A percentile compares a stretch with the other conserved stretches of the same genome.
These are phyloP conservation scores for Heterocephalus glaber DNA, from an alignment of 2,113 vertebrate genomes.

Conservation along the genomic window DNA sequence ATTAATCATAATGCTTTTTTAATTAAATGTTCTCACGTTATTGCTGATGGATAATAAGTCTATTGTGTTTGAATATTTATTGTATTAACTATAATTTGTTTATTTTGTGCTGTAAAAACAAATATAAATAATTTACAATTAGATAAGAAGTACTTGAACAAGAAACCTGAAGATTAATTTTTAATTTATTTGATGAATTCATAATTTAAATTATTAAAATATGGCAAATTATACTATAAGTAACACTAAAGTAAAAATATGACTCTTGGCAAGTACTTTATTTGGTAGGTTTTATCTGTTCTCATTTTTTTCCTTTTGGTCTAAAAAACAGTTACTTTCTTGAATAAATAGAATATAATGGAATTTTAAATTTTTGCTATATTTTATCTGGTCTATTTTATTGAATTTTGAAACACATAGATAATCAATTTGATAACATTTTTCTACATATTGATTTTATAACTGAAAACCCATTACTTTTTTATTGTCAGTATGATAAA, in stretches of 20 bases:
- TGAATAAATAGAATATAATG: background rate
- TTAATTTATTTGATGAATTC: background rate
- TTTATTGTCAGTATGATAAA: background rate
- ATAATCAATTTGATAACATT: background rate
- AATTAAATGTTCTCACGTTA: background rate
- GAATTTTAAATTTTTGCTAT: background rate
- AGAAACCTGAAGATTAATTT: background rate
- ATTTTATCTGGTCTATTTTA: conserved; percentile 7
- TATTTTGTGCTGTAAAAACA: background rate
- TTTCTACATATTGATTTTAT: background rate
- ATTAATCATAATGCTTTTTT: background rate
- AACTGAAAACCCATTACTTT: background rate
- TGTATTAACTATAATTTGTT: background rate
- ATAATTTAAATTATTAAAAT: conserved; percentile 13
- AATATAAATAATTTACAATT: conserved; percentile 1
- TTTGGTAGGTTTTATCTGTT: background rate
- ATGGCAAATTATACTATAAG: conserved; percentile 23
- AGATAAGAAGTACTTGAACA: conserved; percentile 9
- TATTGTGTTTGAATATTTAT: background rate
- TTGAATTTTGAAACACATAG: conserved; percentile 22
- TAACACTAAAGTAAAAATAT: background rate
- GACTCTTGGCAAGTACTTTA: background rate
- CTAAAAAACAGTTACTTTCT: background rate
- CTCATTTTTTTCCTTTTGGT: background rate
- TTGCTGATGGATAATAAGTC: background rate